Base-by-base conservation (phyloP, 2,113 vertebrate genomes). In the Polypterus bichir region DNA sequence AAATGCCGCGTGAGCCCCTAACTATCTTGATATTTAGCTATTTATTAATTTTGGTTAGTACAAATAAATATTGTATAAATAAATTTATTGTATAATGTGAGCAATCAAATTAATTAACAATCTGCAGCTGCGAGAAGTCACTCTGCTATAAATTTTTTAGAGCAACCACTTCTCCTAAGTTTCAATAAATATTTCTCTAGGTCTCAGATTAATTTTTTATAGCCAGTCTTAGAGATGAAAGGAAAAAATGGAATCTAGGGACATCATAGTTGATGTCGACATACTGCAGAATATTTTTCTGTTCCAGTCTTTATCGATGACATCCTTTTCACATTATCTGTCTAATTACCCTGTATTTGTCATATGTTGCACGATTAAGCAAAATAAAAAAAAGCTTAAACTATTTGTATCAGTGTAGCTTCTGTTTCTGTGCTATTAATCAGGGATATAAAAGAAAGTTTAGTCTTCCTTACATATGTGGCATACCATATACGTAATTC, bases 141-240 rank as follows among this genome's bases (percentile, higher is more conserved):
- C 67, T 68, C 69, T 70, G 69, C 72, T 77, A 86, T 85, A 66
- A 79, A 86, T 86, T 78, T 86, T 86, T 86, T 73, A 88, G 79
- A 67, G 72, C 76, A 68, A 84, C 81, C 80, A 83, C 80, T 81
- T 84, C 81, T 83, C 72, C 79, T 81, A 85, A 84, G 84, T 83
- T 73, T 84, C 80, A 79, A 83, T 84, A 86, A 86, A 86, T 86
- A 84, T 85, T 83, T 86, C 83, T 83, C 77, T 82, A 84, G 82
- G 84, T 85, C 83, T 81, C 76, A 79, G 80, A 88, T 88, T 75
- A 87, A 88, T 86, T 81, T 87, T 87, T 86, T 78, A 88, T 88
- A 80, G 74, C 64, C 72, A 75, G 81, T 74, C 72, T 68, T 77
- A 65, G 71, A 83, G 83, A 86, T 88, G 80, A 87, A 86, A 86